A percentile compares a stretch with the other conserved stretches of the same genome.
phyloP scores from a whole-genome alignment of 1,140 invertebrate genomes.

The Tenebrio molitor region DNA sequence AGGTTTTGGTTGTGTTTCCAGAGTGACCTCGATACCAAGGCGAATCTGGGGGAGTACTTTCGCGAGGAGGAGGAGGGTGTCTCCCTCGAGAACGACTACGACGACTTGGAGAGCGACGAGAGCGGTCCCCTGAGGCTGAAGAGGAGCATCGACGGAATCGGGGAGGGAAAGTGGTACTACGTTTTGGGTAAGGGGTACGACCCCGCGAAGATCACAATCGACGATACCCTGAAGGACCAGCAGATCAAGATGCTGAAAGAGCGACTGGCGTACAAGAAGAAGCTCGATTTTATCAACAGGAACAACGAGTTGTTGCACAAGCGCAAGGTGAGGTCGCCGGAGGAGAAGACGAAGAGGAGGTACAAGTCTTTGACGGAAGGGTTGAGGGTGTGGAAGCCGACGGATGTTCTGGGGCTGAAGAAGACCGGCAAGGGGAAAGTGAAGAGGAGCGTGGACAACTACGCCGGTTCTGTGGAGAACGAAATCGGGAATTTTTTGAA shows the following conservation, averaged over 20 bases:
- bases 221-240: constrained; percentile 18
- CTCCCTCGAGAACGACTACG: constrained; percentile 32
- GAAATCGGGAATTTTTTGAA: constrained; percentile 48
- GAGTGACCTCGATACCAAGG: too few species aligned
- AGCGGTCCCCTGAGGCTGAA: not conserved
- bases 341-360: too few species aligned
- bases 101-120: constrained; percentile 38
- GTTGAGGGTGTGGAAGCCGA: constrained; percentile 51
- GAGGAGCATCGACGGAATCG: not conserved
- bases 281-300: not conserved
- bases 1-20: too few species aligned
- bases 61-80: not conserved
- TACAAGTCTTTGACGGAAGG: constrained; percentile 46
- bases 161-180: not conserved
- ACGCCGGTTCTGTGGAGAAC: constrained; percentile 49
- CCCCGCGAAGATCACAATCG: not conserved
- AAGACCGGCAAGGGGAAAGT: constrained; percentile 19
- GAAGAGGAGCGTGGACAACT: constrained; percentile 13
- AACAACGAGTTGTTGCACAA: not conserved
- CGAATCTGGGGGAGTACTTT: not conserved
- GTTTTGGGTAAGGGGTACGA: constrained; percentile 7
- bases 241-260: constrained; percentile 23
- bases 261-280: not conserved
- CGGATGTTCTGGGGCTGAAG: constrained; percentile 48
- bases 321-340: too few species aligned